These are phyloP conservation scores for Calyptommatus sinebrachiatus DNA, from an alignment of 2,113 vertebrate species.

Conservation along the genomic window DNA sequence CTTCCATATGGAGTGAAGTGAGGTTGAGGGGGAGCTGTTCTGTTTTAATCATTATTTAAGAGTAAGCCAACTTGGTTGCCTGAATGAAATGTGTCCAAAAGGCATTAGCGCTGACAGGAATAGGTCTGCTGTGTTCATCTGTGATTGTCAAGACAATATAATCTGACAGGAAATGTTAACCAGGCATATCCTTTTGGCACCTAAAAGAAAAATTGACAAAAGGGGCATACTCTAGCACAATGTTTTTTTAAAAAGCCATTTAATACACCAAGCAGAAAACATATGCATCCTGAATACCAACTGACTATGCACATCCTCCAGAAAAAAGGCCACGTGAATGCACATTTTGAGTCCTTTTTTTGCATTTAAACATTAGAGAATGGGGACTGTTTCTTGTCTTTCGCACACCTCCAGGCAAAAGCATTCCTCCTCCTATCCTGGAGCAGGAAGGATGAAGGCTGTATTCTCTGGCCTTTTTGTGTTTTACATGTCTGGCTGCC, in stretches of 20 bases:
- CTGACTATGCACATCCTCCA: not conserved
- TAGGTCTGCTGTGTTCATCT: slow-evolving; percentile 64
- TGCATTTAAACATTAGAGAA: too few relatives aligned
- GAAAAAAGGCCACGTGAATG: not conserved
- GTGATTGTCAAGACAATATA: slow-evolving; percentile 58
- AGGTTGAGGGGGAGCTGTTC: slow-evolving; percentile 36
- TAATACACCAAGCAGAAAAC: slow-evolving; percentile 21
- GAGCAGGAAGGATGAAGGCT: too few relatives aligned
- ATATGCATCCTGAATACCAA: not conserved
- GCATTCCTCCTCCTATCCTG: too few relatives aligned
- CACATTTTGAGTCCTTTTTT: not conserved
- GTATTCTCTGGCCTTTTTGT: too few relatives aligned
- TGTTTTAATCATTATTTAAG: slow-evolving; percentile 64
- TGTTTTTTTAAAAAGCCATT: slow-evolving; percentile 5
- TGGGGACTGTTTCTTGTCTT: too few relatives aligned
- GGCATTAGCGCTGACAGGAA: slow-evolving; percentile 69
- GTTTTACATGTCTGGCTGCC: too few relatives aligned
- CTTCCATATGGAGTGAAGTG: slow-evolving; percentile 57
- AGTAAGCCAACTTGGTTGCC: slow-evolving; percentile 65
- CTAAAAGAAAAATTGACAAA: slow-evolving; percentile 52
- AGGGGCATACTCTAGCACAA: slow-evolving; percentile 38
- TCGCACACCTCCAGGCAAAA: too few relatives aligned
- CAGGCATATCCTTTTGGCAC: slow-evolving; percentile 56
- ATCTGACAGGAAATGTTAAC: slow-evolving; percentile 65
- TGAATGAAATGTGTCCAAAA: slow-evolving; percentile 71